Base-by-base conservation (phyloP, 30 jellyfish, hydroid and myxozoan genomes). In the Nemopilema nomurai region DNA sequence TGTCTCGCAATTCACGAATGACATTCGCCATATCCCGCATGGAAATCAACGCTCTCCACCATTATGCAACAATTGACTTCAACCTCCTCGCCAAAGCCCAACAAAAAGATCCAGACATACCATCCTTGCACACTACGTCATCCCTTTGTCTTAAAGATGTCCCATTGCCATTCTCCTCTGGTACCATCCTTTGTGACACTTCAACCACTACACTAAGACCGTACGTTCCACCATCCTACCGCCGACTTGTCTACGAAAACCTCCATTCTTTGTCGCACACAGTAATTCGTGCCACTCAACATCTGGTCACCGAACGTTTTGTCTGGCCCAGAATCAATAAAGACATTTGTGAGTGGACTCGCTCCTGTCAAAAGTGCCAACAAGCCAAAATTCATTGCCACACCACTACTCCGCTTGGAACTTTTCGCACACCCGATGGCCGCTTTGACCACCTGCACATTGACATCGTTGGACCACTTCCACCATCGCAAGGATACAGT, bases 391-490 rank as follows among this genome's bases (percentile, higher is more conserved):
- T 82, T 18, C 87, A 71, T 18, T 77, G 33, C 41, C 88, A 82
- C 32, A 71, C 90, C 52, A 19, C 19, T 17, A 29, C 91, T 63
- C 89, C 79, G 4, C 77, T 82, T 25, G 91, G 64, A 26, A 51
- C 89, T 4, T 69, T 82, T 24, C 30, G 4, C 8, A 51, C 79
- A 16, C 91, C 91, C 23, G 87, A 73, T 27, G 81, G 69, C 4
- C 77, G 90, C 33, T 71, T 82, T 50, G 88, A 22, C 51, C 91
- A 82, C 69, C 25, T 82, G 1, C 91, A 82, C 67, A 31, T 82
- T 66, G 89, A 82, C 71, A 21, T 71, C 29, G 89, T 82, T 82
- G 91, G 89, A 1, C 91, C 91, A 8, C 74, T 82, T 16, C 88
- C 91, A 29, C 77, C 90, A 21, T 72, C 64, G 9, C 73, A 51